phyloP scores from a whole-genome alignment of 2,797 vertebrate genomes.

The Tamandua tetradactyla region DNA sequence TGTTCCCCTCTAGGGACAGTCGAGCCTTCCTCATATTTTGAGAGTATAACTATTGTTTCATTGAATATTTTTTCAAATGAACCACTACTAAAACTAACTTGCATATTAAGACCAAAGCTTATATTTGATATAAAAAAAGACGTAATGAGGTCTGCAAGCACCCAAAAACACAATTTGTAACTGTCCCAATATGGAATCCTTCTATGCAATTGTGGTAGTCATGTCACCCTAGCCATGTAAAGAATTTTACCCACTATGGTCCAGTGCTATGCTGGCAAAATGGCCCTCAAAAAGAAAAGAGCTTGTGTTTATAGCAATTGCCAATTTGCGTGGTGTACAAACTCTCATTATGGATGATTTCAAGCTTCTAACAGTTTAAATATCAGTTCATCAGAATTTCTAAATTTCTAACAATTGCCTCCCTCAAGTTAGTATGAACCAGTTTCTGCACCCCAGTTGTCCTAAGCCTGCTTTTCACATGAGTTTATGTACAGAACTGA shows the following conservation, averaged over 20 bases:
- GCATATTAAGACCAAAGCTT: not conserved
- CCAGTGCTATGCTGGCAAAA: not conserved
- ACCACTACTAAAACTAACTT: not conserved
- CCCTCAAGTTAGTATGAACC: not conserved
- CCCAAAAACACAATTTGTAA: not conserved
- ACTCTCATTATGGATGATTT: not conserved
- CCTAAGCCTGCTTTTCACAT: not conserved
- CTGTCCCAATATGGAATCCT: not conserved
- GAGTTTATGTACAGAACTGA: no score
- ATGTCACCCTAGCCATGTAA: not conserved
- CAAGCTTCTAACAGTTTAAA: not conserved
- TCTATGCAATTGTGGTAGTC: not conserved
- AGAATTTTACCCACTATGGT: not conserved
- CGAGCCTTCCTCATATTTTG: slow-evolving; percentile 23
- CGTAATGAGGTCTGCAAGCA: not conserved
- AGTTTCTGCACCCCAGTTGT: not conserved
- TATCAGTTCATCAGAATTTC: not conserved
- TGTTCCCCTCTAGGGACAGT: not conserved
- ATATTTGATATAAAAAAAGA: slow-evolving; percentile 15
- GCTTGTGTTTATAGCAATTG: not conserved
- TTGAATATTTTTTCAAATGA: slow-evolving; percentile 23
- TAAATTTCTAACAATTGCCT: not conserved
- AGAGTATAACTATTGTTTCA: not conserved
- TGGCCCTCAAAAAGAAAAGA: not conserved
- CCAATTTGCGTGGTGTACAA: not conserved